phyloP scores from a whole-genome alignment of 2,888 invertebrate genomes.

The Hirtodrosophila cameraria region DNA sequence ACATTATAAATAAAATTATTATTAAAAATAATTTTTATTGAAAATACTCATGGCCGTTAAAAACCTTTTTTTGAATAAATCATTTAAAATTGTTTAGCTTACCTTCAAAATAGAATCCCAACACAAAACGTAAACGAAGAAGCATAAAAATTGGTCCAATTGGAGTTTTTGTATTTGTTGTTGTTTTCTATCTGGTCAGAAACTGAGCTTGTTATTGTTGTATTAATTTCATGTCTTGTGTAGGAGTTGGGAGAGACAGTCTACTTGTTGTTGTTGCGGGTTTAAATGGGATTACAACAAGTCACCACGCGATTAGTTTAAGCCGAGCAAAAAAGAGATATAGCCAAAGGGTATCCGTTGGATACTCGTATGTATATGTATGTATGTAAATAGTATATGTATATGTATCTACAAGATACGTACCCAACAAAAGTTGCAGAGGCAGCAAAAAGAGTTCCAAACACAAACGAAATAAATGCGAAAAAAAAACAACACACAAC shows the following conservation, averaged over 20 bases:
- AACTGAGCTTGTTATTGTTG: slow-evolving; percentile 59
- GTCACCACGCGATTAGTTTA: slow-evolving; percentile 55
- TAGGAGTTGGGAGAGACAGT: slow-evolving; percentile 42
- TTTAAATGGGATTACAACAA: slow-evolving; percentile 26
- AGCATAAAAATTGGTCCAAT: slow-evolving; percentile 44
- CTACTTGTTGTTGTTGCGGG: slow-evolving; percentile 44
- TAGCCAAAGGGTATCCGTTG: slow-evolving; percentile 48
- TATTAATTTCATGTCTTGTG: slow-evolving; percentile 45
- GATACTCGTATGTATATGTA: slow-evolving; percentile 12
- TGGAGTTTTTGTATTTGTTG: slow-evolving; percentile 22
- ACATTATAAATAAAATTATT: too few species aligned
- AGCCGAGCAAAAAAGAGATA: slow-evolving; percentile 37
- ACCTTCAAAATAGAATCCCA: slow-evolving; percentile 24
- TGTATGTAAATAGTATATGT: too few species aligned
- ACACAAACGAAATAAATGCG: slow-evolving; percentile 71
- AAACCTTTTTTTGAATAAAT: not conserved
- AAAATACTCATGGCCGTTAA: too few species aligned
- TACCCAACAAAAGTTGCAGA: slow-evolving; percentile 48
- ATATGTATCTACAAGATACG: slow-evolving; percentile 9
- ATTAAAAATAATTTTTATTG: too few species aligned
- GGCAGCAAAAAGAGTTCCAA: slow-evolving; percentile 59
- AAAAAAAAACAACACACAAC: slow-evolving; percentile 48
- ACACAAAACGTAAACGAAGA: slow-evolving; percentile 6
- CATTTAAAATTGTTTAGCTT: slow-evolving; percentile 1
- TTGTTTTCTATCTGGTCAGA: slow-evolving; percentile 56